Percentiles rank a stretch among this genome's conserved stretches.
Conservation (phyloP, 2,113 vertebrate species). For the Hippocampus mohnikei region DNA sequence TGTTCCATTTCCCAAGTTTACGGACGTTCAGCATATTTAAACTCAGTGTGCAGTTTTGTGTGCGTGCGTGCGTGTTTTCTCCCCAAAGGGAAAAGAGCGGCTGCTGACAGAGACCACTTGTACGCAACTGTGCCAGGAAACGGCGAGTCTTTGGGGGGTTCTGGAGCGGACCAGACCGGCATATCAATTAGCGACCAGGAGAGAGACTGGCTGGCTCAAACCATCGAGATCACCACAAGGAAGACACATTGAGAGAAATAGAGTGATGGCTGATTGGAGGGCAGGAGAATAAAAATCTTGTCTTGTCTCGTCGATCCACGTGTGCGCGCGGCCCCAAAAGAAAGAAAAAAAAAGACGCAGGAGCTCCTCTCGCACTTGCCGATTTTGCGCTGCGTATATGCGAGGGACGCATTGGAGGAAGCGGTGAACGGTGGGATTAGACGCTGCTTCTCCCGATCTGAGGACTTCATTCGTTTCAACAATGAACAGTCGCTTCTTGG, state of each 20-base stretch:
- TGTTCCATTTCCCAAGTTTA: conserved; percentile 33
- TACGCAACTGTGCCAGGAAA: conserved; percentile 69
- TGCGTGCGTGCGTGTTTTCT: conserved; percentile 18
- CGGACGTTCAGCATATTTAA: conserved; percentile 15
- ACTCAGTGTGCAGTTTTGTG: conserved; percentile 6
- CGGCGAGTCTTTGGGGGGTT: conserved; percentile 68
- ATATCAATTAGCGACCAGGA: conserved; percentile 72
- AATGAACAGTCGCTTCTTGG: conserved; percentile 63
- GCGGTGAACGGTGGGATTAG: background rate
- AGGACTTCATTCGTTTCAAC: conserved; percentile 24
- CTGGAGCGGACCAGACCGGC: conserved; percentile 66
- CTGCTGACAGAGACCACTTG: conserved; percentile 70
- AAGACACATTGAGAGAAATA: background rate
- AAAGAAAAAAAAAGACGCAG: conserved; percentile 1
- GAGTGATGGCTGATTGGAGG: conserved; percentile 38
- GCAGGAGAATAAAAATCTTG: background rate
- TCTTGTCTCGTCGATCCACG: conserved; percentile 2
- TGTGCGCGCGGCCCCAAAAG: background rate
- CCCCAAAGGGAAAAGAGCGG: conserved; percentile 22
- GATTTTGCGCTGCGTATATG: conserved; percentile 5
- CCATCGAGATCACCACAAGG: background rate
- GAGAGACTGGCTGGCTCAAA: conserved; percentile 33
- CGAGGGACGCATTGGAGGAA: background rate
- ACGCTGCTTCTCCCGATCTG: conserved; percentile 19
- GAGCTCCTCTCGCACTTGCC: conserved; percentile 4